These are phyloP conservation scores for Perizoma affinitatum DNA, from an alignment of 2,888 invertebrate species.

Conservation along the genomic window DNA sequence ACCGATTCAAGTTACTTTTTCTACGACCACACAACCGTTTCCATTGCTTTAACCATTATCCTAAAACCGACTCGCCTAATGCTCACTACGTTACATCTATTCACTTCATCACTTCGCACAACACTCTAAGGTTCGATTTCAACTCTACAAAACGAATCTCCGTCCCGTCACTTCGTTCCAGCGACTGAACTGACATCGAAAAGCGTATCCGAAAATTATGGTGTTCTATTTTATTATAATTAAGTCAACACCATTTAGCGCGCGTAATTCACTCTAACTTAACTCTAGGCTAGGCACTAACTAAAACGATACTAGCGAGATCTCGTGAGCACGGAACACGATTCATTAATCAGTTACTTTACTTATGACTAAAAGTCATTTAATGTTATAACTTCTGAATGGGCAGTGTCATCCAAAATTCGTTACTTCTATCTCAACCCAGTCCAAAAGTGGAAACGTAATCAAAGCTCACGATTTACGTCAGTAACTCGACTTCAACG, in stretches of 20 bases:
- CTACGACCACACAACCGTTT: slow-evolving; percentile 20
- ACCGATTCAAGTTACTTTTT: slow-evolving; percentile 44
- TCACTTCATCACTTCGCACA: slow-evolving; percentile 41
- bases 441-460: slow-evolving; percentile 28
- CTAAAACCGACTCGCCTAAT: slow-evolving; percentile 45
- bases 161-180: slow-evolving; percentile 39
- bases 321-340: slow-evolving; percentile 83
- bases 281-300: slow-evolving; percentile 75
- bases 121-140: slow-evolving; percentile 49
- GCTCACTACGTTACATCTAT: slow-evolving; percentile 49
- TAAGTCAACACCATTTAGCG: slow-evolving; percentile 56
- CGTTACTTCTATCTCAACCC: slow-evolving; percentile 48
- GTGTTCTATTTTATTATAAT: slow-evolving; percentile 45
- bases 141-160: slow-evolving; percentile 59
- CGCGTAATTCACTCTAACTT: slow-evolving; percentile 74
- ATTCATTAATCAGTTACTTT: slow-evolving; percentile 59
- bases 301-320: slow-evolving; percentile 82
- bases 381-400: slow-evolving; percentile 67
- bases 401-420: slow-evolving; percentile 64
- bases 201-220: slow-evolving; percentile 58
- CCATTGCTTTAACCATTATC: slow-evolving; percentile 21
- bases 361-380: slow-evolving; percentile 77
- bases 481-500: slow-evolving; percentile 1
- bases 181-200: slow-evolving; percentile 39
- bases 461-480: not conserved